These are phyloP conservation scores for Ambastaia sidthimunki DNA, from an alignment of 2,797 vertebrate genomes.

Conservation along the genomic window DNA sequence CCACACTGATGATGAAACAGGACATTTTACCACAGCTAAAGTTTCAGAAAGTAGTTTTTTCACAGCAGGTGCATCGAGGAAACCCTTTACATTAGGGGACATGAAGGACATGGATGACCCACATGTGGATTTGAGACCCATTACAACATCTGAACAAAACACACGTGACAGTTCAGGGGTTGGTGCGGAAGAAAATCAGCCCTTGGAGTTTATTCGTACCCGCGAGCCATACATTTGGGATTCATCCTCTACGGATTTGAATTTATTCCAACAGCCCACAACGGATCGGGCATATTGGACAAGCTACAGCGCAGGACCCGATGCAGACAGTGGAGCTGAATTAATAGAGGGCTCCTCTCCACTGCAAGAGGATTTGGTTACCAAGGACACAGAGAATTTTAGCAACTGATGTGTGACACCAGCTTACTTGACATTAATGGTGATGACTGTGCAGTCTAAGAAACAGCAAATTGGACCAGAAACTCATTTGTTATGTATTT, in stretches of 20 bases:
- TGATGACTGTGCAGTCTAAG: background rate
- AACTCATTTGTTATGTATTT: background rate
- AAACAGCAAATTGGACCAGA: background rate
- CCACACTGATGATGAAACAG: background rate
- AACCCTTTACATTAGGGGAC: background rate
- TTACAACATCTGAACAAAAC: background rate
- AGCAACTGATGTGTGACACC: constrained; percentile 27
- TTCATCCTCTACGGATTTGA: constrained; percentile 18
- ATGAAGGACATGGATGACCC: background rate
- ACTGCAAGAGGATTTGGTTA: constrained; percentile 14
- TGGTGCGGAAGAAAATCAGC: constrained; percentile 10
- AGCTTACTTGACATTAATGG: background rate
- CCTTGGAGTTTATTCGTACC: constrained; percentile 14
- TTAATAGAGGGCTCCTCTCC: constrained; percentile 37
- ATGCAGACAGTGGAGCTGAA: constrained; percentile 25
- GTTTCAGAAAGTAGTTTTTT: background rate
- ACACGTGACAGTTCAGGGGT: background rate
- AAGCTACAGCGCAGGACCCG: constrained; percentile 7
- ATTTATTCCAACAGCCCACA: constrained; percentile 11
- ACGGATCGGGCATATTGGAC: constrained; percentile 8
- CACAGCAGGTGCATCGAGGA: background rate
- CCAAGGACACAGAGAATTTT: constrained; percentile 33
- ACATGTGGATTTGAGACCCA: background rate
- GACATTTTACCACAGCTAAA: background rate
- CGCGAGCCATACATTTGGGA: constrained; percentile 19